Evolutionary conservation across 2,797 vertebrate genomes (phyloP).

Genomic region (Ctenosaura bakeri): DNA sequence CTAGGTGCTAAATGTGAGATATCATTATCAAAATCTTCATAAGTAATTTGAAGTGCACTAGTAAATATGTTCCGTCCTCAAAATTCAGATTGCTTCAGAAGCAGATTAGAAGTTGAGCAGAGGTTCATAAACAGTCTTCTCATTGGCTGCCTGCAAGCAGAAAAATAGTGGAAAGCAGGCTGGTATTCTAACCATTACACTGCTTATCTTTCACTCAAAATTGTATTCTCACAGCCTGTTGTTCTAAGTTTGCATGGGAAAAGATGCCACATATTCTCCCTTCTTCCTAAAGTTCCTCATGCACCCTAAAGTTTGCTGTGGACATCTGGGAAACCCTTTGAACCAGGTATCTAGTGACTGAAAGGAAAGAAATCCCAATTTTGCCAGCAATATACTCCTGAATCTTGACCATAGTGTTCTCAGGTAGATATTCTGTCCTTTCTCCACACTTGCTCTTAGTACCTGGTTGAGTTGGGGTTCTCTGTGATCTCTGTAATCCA

Average conservation of each 20-base stretch:
- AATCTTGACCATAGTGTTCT: too few relatives aligned
- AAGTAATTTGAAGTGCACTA: not conserved
- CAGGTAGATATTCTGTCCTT: too few relatives aligned
- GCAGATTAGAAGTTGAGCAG: not conserved
- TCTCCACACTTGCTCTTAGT: not conserved
- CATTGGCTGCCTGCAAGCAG: too few relatives aligned
- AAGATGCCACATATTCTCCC: not conserved
- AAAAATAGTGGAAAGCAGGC: not conserved
- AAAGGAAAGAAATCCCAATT: too few relatives aligned
- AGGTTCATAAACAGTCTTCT: not conserved
- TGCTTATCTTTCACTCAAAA: not conserved
- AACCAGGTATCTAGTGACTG: too few relatives aligned
- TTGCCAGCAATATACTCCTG: too few relatives aligned
- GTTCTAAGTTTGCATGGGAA: not conserved
- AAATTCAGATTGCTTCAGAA: not conserved
- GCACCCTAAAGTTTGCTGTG: too few relatives aligned
- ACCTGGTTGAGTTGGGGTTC: not conserved
- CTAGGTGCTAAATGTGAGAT: not conserved
- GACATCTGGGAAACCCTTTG: too few relatives aligned
- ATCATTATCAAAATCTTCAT: not conserved
- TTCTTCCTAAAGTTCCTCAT: not conserved
- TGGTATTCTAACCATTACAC: not conserved
- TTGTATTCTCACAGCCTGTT: not conserved
- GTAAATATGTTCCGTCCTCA: not conserved
- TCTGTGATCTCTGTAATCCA: too few relatives aligned